Evolutionary conservation across 2,888 invertebrate species (phyloP).

Genomic region (Marronus borbonicus): DNA sequence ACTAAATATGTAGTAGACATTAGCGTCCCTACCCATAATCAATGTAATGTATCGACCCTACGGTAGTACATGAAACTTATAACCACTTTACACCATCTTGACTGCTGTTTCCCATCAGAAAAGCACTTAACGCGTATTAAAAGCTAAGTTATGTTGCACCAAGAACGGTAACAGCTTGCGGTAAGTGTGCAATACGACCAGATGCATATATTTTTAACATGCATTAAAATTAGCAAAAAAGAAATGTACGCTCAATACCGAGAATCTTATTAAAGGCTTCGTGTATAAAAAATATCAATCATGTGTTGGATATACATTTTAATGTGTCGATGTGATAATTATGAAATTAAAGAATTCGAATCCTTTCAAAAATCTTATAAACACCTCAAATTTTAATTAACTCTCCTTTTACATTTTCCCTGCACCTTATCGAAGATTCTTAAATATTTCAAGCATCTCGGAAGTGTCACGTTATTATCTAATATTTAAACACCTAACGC

Average conservation of each 20-base stretch:
- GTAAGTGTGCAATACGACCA: background rate
- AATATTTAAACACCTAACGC: no score
- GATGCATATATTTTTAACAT: slow-evolving; percentile 4
- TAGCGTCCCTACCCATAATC: slow-evolving; percentile 1
- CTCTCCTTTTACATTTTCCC: no score
- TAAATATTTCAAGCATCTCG: no score
- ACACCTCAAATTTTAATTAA: no score
- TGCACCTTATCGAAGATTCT: no score
- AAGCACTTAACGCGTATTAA: slow-evolving; percentile 21
- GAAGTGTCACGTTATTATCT: no score
- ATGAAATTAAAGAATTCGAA: no score
- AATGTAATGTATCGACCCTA: background rate
- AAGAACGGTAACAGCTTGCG: slow-evolving; percentile 19
- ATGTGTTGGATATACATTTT: no score
- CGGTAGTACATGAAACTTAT: background rate
- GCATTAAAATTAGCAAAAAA: background rate
- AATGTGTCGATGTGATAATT: no score
- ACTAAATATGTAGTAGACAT: background rate
- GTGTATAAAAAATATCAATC: no score
- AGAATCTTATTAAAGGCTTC: no score
- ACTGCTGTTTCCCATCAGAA: slow-evolving; percentile 23
- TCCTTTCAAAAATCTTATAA: no score
- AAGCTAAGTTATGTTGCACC: slow-evolving; percentile 44
- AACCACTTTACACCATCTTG: slow-evolving; percentile 15
- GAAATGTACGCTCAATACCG: background rate